phyloP scores from a whole-genome alignment of 1,140 invertebrate species.

The Penaeus indicus region DNA sequence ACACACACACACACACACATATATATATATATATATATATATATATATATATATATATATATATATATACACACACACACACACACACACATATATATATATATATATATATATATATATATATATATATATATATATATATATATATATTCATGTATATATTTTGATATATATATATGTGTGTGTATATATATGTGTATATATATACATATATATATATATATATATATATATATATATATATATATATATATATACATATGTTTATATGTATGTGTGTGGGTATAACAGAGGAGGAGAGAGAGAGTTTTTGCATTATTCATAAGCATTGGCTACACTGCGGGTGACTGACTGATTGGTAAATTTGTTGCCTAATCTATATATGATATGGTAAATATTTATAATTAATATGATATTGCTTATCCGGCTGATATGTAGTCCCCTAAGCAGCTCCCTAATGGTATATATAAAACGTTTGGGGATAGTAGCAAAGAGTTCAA shows the following conservation, averaged over 20 bases:
- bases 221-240: slow-evolving; percentile 29
- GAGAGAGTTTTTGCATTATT: no score
- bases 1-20: not conserved
- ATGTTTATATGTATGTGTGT: not conserved
- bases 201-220: slow-evolving; percentile 19
- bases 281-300: not conserved
- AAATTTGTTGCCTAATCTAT: no score
- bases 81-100: no score
- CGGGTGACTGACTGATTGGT: no score
- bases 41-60: no score
- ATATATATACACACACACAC: not conserved
- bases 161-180: not conserved
- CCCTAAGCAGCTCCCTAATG: no score
- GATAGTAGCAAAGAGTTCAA: no score
- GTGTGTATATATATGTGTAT: not conserved
- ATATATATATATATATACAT: slow-evolving; percentile 32
- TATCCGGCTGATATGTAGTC: no score
- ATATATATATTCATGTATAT: not conserved
- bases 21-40: not conserved
- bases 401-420: no score
- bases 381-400: no score
- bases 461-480: no score
- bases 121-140: not conserved
- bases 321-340: no score
- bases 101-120: not conserved